Base-by-base conservation (phyloP, 2,113 vertebrate species). In the Rallus limicola region DNA sequence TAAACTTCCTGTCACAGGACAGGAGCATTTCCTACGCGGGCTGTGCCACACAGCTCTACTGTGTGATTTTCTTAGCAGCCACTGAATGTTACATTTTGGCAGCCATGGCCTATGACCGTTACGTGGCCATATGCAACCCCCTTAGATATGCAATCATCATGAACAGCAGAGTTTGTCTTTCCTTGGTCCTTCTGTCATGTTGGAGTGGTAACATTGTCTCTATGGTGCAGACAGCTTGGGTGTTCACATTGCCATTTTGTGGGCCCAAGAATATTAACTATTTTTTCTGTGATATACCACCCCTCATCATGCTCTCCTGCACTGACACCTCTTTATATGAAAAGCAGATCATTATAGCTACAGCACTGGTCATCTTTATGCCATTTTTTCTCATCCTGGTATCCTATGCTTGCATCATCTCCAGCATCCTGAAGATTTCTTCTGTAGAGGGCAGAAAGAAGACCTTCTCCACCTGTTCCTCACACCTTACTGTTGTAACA, bases 211-310 rank as follows among this genome's bases (percentile, higher is more conserved):
- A 24, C 1, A 55, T 76, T 0, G 92, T 93, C 38, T 86, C 91
- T 10, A 38, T 94, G 53, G 34, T 95, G 46, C 93, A 94, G 55
- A 92, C 87, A 50, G 58, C 52, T 24, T 88, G 86, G 77, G 79
- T 95, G 83, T 84, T 96, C 28, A 23, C 62, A 1, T 2, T 96
- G 75, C 4, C 62, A 0, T 55, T 94, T 2, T 90, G 88, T 8
- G 86, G 91, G 52, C 62, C 52, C 60, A 82, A 46, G 34, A 78
- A 64, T 6, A 76, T 94, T 38, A 19, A 93, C 11, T 79, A 63
- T 44, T 96, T 77, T 70, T 96, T 93, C 82, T 96, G 96, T 68
- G 88, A 96, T 58, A 60, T 94, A 3, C 77, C 84, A 4, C 84
- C 94, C 0, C 68, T 96, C 7, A 1, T 94, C 3, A 4, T 4